Base-by-base conservation (phyloP, 2,113 vertebrate species). In the Trematocara zebra region DNA sequence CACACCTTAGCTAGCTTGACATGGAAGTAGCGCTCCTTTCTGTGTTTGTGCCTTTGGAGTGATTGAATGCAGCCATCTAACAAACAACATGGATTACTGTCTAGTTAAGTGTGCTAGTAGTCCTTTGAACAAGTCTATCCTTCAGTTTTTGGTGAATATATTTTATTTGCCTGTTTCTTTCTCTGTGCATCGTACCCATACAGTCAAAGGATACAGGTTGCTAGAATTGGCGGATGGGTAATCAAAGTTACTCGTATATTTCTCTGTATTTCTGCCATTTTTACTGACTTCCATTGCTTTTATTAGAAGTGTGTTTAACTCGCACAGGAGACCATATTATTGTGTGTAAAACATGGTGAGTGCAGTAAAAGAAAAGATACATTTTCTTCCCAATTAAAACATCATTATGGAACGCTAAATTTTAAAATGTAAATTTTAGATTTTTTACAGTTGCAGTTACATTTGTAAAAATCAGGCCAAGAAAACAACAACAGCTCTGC, bases 401-500 rank as follows among this genome's bases (percentile, higher is more conserved):
- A 76, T 49, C 15, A 42, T 3, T 44, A 49, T 49, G 44, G 15
- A 76, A 49, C 0, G 10, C 33, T 5, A 64, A 49, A 49, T 31
- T 76, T 72, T 72, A 44, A 69, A 69, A 69, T 72, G n/a, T 12
- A 2, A 49, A 11, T 56, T 83, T 37, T 37, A 5, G 18, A 64
- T 12, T 78, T 49, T 51, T 15, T 2, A 53, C 17, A 76, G 17
- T 76, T 76, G 26, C 44, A 51, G 26, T 18, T 49, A 49, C 28
- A 49, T 44, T 31, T 76, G 69, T 31, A 76, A 76, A 67, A 72
- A 11, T 76, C 44, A 79, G 40, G n/a, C 42, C 14, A 42, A 64
- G 35, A 83, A 78, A 69, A 51, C 28, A 78, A 51, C 95, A 69
- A n/a, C 72, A 76, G 52, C 94, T 96, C 95, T 94, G 95, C 93